A percentile compares a stretch with the other conserved stretches of the same genome.
These are phyloP conservation scores for Stichopus horrens DNA, from an alignment of 53 echinoderm and acorn worm species.

Conservation along the genomic window DNA sequence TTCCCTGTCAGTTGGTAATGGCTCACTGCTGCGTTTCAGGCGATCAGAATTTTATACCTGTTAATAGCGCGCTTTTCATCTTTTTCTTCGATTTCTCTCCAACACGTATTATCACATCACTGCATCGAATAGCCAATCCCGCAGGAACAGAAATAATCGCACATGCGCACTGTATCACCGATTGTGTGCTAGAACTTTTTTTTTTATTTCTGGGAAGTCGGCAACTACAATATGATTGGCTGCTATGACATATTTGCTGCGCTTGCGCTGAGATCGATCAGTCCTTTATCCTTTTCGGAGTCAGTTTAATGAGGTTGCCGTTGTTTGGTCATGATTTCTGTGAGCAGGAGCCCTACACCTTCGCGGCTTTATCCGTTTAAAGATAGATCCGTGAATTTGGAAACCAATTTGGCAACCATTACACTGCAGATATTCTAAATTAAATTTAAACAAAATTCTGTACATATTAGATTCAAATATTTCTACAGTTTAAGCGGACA, in stretches of 20 bases:
- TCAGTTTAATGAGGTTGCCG: no score
- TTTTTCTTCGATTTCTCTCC: not conserved
- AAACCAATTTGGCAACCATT: no score
- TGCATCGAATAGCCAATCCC: slow-evolving; percentile 9
- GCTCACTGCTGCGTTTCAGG: slow-evolving; percentile 7
- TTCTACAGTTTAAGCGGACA: no score
- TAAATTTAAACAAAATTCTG: no score
- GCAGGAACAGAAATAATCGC: not conserved
- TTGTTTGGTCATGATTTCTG: no score
- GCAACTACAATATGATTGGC: not conserved
- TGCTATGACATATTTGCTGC: not conserved
- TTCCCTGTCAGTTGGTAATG: slow-evolving; percentile 4
- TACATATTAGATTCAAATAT: no score
- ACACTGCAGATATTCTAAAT: no score
- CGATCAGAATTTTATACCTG: slow-evolving; percentile 36
- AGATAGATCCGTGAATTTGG: no score
- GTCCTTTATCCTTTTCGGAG: no score
- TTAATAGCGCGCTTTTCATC: slow-evolving; percentile 27
- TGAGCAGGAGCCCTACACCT: no score
- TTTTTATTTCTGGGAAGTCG: not conserved
- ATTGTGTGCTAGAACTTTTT: not conserved
- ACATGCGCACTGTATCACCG: not conserved
- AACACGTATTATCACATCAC: not conserved
- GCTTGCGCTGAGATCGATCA: not conserved
- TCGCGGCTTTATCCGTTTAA: no score